Conservation (phyloP, 2,888 invertebrate species). For the Drosophila monieri region DNA sequence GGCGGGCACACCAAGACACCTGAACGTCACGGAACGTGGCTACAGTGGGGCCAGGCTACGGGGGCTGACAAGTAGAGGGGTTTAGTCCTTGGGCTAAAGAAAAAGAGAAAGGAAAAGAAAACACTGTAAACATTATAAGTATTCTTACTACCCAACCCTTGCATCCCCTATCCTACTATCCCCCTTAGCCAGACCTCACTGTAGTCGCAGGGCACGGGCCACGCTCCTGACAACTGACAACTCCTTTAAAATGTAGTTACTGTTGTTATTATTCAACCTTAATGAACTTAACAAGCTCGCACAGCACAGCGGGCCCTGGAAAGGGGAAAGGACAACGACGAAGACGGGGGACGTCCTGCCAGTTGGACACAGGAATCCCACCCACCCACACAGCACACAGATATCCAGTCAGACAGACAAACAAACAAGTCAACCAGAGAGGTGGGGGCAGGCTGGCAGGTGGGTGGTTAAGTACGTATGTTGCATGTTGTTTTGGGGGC, state of each 20-base stretch:
- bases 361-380: constrained; percentile 54
- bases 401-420: constrained; percentile 40
- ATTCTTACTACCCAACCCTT: too few relatives aligned
- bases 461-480: constrained; percentile 38
- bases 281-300: constrained; percentile 79
- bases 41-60: constrained; percentile 34
- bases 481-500: constrained; percentile 43
- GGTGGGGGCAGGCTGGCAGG: constrained; percentile 23
- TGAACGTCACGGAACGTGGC: constrained; percentile 47
- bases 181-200: neutral
- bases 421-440: constrained; percentile 40
- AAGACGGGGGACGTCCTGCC: constrained; percentile 31
- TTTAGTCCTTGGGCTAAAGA: neutral
- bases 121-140: too few relatives aligned
- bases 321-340: constrained; percentile 15
- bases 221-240: constrained; percentile 61
- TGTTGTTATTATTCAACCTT: constrained; percentile 80
- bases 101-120: too few relatives aligned
- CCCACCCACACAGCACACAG: constrained; percentile 8
- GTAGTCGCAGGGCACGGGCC: constrained; percentile 19
- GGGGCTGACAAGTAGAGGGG: neutral
- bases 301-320: constrained; percentile 43
- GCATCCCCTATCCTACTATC: neutral
- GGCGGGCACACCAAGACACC: constrained; percentile 46
- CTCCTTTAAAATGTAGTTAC: constrained; percentile 80